These are phyloP conservation scores for Drosophila planitibia DNA, from an alignment of 2,888 invertebrate genomes.

Conservation along the genomic window DNA sequence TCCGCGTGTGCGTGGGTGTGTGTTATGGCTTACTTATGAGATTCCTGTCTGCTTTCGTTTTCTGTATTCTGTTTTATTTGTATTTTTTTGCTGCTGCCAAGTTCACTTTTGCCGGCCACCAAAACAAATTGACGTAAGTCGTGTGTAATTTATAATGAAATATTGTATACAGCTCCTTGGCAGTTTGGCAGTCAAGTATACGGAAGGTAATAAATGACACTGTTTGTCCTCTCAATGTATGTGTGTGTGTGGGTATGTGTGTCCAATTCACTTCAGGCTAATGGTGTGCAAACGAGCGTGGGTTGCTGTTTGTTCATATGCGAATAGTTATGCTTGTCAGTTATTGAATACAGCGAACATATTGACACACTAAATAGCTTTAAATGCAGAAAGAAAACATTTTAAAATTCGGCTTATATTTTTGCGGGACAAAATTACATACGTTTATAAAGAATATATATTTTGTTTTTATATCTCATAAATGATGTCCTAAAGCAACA, in stretches of 20 bases:
- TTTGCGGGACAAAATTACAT: no score
- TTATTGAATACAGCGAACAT: slow-evolving; percentile 25
- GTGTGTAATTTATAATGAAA: slow-evolving; percentile 81
- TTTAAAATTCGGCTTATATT: not conserved
- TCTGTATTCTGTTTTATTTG: slow-evolving; percentile 14
- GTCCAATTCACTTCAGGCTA: slow-evolving; percentile 22
- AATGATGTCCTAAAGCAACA: not conserved
- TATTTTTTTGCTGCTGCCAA: slow-evolving; percentile 38
- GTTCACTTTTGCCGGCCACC: slow-evolving; percentile 69
- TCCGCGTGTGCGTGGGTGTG: slow-evolving; percentile 28
- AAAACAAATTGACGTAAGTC: slow-evolving; percentile 80
- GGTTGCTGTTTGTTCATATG: slow-evolving; percentile 18
- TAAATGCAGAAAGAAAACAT: not conserved
- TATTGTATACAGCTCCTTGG: slow-evolving; percentile 73
- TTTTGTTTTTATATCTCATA: no score
- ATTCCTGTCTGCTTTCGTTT: slow-evolving; percentile 48
- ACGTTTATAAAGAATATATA: not conserved
- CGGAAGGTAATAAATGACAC: slow-evolving; percentile 75
- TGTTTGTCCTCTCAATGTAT: slow-evolving; percentile 46
- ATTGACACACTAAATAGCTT: slow-evolving; percentile 1
- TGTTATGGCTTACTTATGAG: slow-evolving; percentile 75
- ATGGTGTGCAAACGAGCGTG: slow-evolving; percentile 52
- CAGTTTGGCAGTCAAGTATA: slow-evolving; percentile 76
- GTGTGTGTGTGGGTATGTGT: not conserved
- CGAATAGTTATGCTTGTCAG: slow-evolving; percentile 17